Conservation (phyloP, 2,113 vertebrate species). For the Dunckerocampus dactyliophorus region DNA sequence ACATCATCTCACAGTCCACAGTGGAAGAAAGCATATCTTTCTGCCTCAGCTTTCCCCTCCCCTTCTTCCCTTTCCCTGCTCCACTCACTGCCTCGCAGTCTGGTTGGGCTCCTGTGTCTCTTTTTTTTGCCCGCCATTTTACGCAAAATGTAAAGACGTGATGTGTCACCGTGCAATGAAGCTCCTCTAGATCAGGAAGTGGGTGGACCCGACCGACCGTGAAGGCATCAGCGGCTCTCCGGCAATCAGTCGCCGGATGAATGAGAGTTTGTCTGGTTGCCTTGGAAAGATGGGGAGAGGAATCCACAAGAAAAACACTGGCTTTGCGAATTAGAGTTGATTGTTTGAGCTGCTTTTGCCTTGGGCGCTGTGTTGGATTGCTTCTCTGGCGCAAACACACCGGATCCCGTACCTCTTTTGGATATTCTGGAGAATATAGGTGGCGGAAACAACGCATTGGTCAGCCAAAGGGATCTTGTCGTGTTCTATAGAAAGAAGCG, state of each 20-base stretch:
- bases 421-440: constrained; percentile 58
- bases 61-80: constrained; percentile 16
- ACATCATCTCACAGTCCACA: constrained; percentile 71
- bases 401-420: constrained; percentile 45
- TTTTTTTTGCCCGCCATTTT: constrained; percentile 52
- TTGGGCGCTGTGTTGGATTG: constrained; percentile 67
- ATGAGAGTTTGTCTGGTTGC: constrained; percentile 71
- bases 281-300: constrained; percentile 54
- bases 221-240: constrained; percentile 30
- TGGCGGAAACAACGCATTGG: constrained; percentile 4
- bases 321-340: background rate
- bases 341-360: constrained; percentile 20
- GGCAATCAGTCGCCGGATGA: constrained; percentile 62
- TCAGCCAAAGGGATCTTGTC: constrained; percentile 13
- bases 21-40: constrained; percentile 73
- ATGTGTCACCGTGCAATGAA: constrained; percentile 23
- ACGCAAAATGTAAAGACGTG: constrained; percentile 45
- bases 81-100: constrained; percentile 31
- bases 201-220: constrained; percentile 61
- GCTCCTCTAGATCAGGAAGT: constrained; percentile 72
- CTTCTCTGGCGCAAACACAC: constrained; percentile 35
- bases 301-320: constrained; percentile 17
- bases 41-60: constrained; percentile 46
- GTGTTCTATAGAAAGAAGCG: constrained; percentile 37
- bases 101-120: constrained; percentile 24